These are phyloP conservation scores for Hyperoplus immaculatus DNA, from an alignment of 2,797 vertebrate genomes.

Conservation along the genomic window DNA sequence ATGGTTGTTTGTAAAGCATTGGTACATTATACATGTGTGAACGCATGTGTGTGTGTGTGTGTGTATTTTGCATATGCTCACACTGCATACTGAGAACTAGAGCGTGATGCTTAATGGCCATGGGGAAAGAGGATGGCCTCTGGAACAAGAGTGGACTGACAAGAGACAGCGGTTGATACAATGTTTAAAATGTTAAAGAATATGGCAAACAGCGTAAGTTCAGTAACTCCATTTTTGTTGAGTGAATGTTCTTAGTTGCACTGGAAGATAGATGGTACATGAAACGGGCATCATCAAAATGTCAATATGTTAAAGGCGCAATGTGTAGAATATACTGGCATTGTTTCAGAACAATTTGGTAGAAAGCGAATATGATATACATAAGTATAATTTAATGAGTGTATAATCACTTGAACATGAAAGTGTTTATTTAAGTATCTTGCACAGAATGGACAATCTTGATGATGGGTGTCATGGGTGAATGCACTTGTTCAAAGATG, in stretches of 20 bases:
- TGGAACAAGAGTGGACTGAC: background rate
- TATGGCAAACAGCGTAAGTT: background rate
- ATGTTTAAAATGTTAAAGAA: background rate
- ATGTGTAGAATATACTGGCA: too few species aligned
- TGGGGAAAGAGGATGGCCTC: constrained; percentile 1
- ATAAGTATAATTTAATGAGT: too few species aligned
- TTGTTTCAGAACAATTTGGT: too few species aligned
- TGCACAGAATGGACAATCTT: too few species aligned
- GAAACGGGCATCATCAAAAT: background rate
- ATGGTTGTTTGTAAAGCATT: constrained; percentile 23
- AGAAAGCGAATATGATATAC: too few species aligned
- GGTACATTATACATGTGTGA: constrained; percentile 40
- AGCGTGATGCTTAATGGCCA: constrained; percentile 39
- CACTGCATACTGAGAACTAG: constrained; percentile 40
- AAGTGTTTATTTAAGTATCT: too few species aligned
- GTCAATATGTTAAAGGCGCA: too few species aligned
- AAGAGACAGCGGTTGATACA: background rate
- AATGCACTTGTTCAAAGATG: too few species aligned
- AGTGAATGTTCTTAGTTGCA: background rate
- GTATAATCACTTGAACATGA: too few species aligned
- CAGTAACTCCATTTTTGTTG: background rate
- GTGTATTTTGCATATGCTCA: constrained; percentile 30
- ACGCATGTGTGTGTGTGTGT: constrained; percentile 26
- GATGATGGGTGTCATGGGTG: too few species aligned
- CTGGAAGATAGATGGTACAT: background rate